phyloP scores from a whole-genome alignment of 2,797 vertebrate genomes.

The Pampus argenteus region DNA sequence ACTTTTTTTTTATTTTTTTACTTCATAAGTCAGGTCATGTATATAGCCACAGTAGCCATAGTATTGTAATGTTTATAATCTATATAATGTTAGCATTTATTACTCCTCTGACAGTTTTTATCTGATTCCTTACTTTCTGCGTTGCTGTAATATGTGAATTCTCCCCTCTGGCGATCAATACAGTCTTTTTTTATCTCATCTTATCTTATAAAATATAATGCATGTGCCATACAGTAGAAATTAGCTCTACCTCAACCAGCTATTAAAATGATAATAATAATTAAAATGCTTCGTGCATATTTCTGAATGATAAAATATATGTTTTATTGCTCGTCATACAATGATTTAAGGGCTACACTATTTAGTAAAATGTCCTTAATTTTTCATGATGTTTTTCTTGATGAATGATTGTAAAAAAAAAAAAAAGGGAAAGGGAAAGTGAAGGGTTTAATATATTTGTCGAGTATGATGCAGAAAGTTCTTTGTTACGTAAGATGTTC shows the following conservation, averaged over 20 bases:
- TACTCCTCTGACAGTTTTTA: not conserved
- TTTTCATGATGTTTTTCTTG: not conserved
- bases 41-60: not conserved
- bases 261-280: too few species aligned
- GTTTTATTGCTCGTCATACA: not conserved
- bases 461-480: not conserved
- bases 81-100: not conserved
- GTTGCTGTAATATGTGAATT: not conserved
- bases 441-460: not conserved
- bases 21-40: too few species aligned
- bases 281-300: not conserved
- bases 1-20: not conserved
- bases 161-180: not conserved
- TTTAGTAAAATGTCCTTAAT: not conserved
- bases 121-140: not conserved
- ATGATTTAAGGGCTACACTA: not conserved
- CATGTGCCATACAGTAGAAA: not conserved
- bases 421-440: too few species aligned
- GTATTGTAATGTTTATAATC: not conserved
- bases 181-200: too few species aligned
- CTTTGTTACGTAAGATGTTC: not conserved
- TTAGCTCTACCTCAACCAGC: not conserved
- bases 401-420: not conserved
- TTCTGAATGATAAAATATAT: not conserved
- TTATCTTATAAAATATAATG: not conserved